Conservation (phyloP, 2,113 vertebrate genomes). For the Psittacus erithacus region DNA sequence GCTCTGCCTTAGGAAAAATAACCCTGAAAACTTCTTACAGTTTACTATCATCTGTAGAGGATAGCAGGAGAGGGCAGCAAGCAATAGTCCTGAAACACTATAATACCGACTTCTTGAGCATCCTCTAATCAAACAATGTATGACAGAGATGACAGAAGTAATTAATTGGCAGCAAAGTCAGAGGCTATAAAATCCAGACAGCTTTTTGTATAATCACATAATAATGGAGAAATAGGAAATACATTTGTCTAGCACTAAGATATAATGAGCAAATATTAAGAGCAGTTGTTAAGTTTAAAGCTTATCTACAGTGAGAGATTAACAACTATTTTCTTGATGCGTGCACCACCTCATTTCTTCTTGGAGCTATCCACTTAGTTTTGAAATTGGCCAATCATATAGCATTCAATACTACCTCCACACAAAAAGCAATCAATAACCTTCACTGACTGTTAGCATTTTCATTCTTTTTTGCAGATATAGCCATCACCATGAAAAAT, state of each 20-base stretch:
- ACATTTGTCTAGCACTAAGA: background rate
- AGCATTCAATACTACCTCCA: background rate
- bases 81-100: background rate
- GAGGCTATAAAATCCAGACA: slow-evolving; percentile 1
- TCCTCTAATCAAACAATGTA: background rate
- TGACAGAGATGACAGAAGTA: background rate
- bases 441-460: background rate
- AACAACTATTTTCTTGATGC: background rate
- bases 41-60: background rate
- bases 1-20: background rate
- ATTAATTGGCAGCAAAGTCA: slow-evolving; percentile 4
- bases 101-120: background rate
- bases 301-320: background rate
- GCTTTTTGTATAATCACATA: background rate
- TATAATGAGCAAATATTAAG: background rate
- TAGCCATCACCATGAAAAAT: background rate
- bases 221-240: slow-evolving; percentile 5
- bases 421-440: background rate
- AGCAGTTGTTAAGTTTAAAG: background rate
- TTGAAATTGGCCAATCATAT: background rate
- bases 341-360: background rate
- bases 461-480: background rate
- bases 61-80: background rate
- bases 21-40: background rate
- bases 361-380: background rate